These are phyloP conservation scores for Aramus guarauna DNA, from an alignment of 2,113 vertebrate genomes.

Conservation along the genomic window DNA sequence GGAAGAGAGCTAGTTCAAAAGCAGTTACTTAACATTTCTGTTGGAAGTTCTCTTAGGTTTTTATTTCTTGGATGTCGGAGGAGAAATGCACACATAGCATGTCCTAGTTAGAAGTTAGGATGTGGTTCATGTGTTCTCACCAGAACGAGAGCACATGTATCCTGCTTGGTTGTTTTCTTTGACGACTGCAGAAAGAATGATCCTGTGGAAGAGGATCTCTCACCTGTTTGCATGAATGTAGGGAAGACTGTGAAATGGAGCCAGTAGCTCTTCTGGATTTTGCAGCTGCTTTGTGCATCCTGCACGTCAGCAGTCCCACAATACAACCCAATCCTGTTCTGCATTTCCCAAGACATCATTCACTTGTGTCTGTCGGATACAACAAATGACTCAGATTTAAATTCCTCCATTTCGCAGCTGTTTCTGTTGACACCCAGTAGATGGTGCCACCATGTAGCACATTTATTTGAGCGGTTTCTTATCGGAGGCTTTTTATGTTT, in stretches of 20 bases:
- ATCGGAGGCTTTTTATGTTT: background rate
- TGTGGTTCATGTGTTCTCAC: background rate
- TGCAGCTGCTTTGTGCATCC: background rate
- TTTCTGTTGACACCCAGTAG: background rate
- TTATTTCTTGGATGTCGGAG: background rate
- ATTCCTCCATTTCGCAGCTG: background rate
- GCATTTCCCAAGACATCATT: background rate
- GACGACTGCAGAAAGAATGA: background rate
- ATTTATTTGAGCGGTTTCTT: background rate
- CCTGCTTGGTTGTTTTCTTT: background rate
- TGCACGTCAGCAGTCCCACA: fast-evolving
- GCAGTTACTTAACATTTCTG: background rate
- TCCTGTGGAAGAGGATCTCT: background rate
- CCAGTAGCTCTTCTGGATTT: background rate
- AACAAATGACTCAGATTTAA: fast-evolving
- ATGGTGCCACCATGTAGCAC: background rate
- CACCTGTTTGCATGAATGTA: background rate
- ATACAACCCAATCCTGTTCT: background rate
- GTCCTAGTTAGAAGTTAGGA: background rate
- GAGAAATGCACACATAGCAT: background rate
- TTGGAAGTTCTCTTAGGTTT: background rate
- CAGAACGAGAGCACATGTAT: background rate
- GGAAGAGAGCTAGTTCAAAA: background rate
- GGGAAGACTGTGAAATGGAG: background rate
- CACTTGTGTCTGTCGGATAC: background rate